phyloP scores from a whole-genome alignment of 2,113 vertebrate species.

The Trachemys scripta region DNA sequence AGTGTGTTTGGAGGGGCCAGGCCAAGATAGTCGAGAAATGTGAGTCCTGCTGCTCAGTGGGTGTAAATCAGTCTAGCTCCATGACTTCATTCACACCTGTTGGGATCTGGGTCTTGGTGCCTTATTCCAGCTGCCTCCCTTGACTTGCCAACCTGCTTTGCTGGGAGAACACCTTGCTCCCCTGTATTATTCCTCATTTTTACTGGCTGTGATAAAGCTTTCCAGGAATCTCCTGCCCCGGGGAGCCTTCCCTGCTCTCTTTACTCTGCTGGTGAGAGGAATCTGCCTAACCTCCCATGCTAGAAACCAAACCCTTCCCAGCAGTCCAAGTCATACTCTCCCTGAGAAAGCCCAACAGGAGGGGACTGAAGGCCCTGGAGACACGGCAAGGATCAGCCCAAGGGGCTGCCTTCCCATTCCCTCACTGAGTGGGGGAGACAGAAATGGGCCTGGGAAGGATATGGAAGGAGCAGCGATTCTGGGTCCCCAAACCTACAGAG shows the following conservation, averaged over 20 bases:
- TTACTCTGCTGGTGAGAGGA: background rate
- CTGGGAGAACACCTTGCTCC: background rate
- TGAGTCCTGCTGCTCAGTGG: background rate
- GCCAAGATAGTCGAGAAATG: background rate
- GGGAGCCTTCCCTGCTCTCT: background rate
- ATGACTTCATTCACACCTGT: background rate
- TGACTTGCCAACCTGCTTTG: background rate
- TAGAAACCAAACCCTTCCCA: background rate
- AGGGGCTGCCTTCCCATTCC: background rate
- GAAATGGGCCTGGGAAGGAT: background rate
- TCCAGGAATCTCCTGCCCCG: background rate
- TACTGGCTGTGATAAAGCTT: background rate
- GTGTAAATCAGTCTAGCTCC: fast-evolving
- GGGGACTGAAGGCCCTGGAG: no score
- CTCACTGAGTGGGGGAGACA: background rate
- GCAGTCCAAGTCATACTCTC: background rate
- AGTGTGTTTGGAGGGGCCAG: background rate
- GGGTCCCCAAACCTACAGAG: background rate
- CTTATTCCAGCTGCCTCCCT: background rate
- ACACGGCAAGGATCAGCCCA: background rate
- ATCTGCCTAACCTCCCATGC: background rate
- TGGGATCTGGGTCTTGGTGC: background rate
- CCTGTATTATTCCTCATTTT: background rate
- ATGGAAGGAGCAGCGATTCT: background rate
- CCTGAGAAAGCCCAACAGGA: background rate